Evolutionary conservation across 2,888 invertebrate genomes (phyloP).

Genomic region (Acanthacorydalis orientalis): DNA sequence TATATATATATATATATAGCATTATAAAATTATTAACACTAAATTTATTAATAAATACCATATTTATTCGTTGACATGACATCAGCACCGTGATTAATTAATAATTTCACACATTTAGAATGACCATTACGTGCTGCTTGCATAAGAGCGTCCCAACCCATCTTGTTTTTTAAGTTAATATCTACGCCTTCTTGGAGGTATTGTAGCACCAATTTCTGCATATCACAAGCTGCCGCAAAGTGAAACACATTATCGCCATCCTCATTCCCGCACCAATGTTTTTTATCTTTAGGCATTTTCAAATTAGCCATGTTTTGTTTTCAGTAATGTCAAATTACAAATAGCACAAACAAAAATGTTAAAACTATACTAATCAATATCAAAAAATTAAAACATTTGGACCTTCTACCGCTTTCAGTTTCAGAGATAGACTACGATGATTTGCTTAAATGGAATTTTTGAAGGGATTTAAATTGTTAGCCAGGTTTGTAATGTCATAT

Average conservation of each 20-base stretch:
- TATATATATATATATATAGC: no score
- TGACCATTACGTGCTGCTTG: conserved; percentile 3
- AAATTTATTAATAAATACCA: not conserved
- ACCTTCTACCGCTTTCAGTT: no score
- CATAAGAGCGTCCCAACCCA: conserved; percentile 5
- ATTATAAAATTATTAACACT: not conserved
- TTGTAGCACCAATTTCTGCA: conserved; percentile 12
- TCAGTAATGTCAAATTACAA: no score
- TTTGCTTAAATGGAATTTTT: no score
- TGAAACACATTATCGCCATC: conserved; percentile 21
- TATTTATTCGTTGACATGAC: conserved; percentile 2
- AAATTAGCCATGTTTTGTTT: no score
- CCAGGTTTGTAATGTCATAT: no score
- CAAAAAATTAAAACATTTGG: no score
- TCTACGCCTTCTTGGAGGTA: conserved; percentile 9
- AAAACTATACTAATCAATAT: no score
- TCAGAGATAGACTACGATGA: no score
- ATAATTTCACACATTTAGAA: conserved; percentile 2
- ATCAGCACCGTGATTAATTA: conserved; percentile 1
- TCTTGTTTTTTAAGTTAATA: conserved; percentile 1
- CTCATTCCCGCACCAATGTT: conserved; percentile 15
- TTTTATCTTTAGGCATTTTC: conserved; percentile 8
- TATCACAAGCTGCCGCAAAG: conserved; percentile 17
- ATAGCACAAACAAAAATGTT: no score
- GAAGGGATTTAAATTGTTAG: no score